Base-by-base conservation (phyloP, 2,113 vertebrate genomes). In the Pygoscelis adeliae region DNA sequence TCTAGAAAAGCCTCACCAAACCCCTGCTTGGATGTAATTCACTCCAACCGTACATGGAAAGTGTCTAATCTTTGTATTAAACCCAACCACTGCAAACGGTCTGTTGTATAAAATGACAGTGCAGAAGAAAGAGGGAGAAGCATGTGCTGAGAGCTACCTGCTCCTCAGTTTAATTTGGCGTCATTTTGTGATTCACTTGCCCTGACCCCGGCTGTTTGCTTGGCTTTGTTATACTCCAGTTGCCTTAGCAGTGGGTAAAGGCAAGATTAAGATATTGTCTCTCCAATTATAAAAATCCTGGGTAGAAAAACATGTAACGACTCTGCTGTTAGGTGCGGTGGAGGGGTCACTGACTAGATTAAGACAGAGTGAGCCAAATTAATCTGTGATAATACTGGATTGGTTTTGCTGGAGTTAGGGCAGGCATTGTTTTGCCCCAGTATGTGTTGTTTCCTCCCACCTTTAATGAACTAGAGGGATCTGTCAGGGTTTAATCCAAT, bases 401-500 rank as follows among this genome's bases (percentile, higher is more conserved):
- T 76, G 34, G 20, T 52, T 96, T 89, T 94, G 36, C 26, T 66
- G 42, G 49, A 83, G 15, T 63, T 47, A 83, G 42, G 62, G 13
- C 70, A 96, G 36, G 42, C 32, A 58, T 87, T 49, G 81, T 82
- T 93, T 95, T 83, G 44, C 27, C n/a, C 34, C 32, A 14, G 20
- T 88, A 53, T 32, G 20, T 62, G 29, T n/a, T 89, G 44, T 52
- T 96, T 85, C 38, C 62, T 94, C 72, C 53, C 58, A 63, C 46
- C 46, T 83, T 78, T 91, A 85, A 93, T 78, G 38, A 88, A 61
- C n/a, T 32, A 67, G 50, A 81, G 30, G 40, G 55, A 44, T 70
- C 50, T 94, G 46, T 81, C 72, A 78, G 53, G 13, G 16, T 86
- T 96, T 94, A 93, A 96, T 95, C 76, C 71, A 92, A 71, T 93